Conservation (phyloP, 2,113 vertebrate species). For the Lethenteron reissneri region DNA sequence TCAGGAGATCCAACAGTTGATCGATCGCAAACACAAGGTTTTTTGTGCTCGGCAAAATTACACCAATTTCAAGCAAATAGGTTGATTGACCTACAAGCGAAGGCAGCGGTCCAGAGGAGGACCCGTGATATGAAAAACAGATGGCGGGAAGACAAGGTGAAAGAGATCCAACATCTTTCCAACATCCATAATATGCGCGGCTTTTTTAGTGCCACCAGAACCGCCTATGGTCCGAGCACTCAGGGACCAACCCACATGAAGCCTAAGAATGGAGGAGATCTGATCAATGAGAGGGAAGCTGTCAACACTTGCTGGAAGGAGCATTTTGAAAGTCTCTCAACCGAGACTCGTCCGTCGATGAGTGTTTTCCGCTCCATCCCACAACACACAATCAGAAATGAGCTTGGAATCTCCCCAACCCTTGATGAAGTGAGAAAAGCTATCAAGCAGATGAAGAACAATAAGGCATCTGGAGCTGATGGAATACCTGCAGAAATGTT, state of each 20-base stretch:
- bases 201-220: slow-evolving; percentile 1
- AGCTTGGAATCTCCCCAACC: background rate
- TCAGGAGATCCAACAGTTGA: slow-evolving; percentile 5
- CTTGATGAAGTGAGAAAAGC: background rate
- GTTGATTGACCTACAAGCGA: background rate
- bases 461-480: slow-evolving; percentile 2
- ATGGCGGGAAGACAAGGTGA: slow-evolving; percentile 2
- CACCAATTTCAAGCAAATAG: background rate
- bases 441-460: slow-evolving; percentile 5
- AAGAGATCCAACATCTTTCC: background rate
- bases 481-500: background rate
- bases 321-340: background rate
- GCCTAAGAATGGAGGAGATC: too few species aligned
- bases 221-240: background rate
- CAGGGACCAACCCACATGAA: too few species aligned
- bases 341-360: background rate
- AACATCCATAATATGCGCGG: background rate
- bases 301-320: too few species aligned
- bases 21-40: background rate
- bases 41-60: background rate
- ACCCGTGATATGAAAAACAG: background rate
- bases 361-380: background rate
- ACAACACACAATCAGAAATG: background rate
- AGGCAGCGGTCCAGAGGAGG: background rate
- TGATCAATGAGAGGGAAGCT: too few species aligned